Base-by-base conservation (phyloP, 2,888 invertebrate species). In the Nomada goodeniana region DNA sequence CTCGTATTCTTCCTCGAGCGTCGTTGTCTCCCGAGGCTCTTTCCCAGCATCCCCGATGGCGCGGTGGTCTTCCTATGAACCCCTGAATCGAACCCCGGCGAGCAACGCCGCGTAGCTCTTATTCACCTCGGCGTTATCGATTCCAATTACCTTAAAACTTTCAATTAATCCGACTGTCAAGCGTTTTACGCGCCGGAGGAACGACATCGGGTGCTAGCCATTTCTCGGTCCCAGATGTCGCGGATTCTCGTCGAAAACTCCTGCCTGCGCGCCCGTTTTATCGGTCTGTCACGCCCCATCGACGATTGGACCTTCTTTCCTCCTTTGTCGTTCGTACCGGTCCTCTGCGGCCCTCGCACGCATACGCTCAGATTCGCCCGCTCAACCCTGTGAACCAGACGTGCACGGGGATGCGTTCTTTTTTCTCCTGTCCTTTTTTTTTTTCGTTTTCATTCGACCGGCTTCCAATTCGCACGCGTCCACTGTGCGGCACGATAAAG, bases 261-360 rank as follows among this genome's bases (percentile, higher is more conserved):
- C 70, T 77, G 74, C 52, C 70, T 23, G 73, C 75, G 84, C 20
- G 52, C 76, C 85, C 87, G 89, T 91, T 92, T 92, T 92, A 92
- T 92, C 92, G 88, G 89, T 80, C 89, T 89, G 92, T 92, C 90
- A 92, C 90, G 90, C 90, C 88, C 90, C 89, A 89, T 82, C 91
- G 88, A 88, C 91, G 89, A 92, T 91, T 89, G 89, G 85, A 89
- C 88, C 90, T 91, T 90, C 89, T 91, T 90, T 90, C 86, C 87
- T 73, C 76, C 74, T 80, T 77, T 75, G 71, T 77, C 76, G 26
- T 55, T 61, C 70, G 79, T 42, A 53, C 61, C 69, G 47, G 10
- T 26, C 59, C 36, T 36, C 44, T 26, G 72, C 23, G 60, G 13
- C 44, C 53, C 47, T 29, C 13, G 13, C 61, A 55, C 55, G 52